A percentile compares a stretch with the other conserved stretches of the same genome.
Conservation (phyloP, 2,888 invertebrate genomes). For the Eupsilia transversa region DNA sequence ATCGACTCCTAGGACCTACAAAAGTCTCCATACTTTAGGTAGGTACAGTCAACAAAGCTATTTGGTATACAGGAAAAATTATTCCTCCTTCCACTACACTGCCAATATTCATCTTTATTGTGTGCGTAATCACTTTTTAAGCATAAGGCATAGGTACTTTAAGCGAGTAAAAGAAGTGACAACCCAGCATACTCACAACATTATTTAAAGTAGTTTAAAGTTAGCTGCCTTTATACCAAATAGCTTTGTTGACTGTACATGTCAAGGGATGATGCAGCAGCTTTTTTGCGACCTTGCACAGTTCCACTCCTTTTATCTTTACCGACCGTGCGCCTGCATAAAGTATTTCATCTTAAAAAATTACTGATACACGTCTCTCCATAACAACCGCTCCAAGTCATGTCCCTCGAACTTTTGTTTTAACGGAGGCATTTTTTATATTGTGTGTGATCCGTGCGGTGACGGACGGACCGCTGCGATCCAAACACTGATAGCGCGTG, state of each 20-base stretch:
- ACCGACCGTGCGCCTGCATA: too few species aligned
- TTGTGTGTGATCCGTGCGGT: constrained; percentile 63
- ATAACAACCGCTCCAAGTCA: neutral
- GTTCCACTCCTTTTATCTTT: neutral
- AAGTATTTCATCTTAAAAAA: neutral
- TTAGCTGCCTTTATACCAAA: too few species aligned
- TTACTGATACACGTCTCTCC: constrained; percentile 26
- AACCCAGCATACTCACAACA: too few species aligned
- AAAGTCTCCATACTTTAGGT: neutral
- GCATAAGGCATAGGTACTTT: too few species aligned
- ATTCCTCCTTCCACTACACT: too few species aligned
- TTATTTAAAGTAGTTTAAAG: too few species aligned
- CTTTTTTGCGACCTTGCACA: neutral
- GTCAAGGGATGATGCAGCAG: neutral
- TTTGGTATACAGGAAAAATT: too few species aligned
- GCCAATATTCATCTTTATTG: too few species aligned
- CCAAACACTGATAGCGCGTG: constrained; percentile 49
- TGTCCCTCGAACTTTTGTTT: constrained; percentile 49
- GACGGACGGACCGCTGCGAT: constrained; percentile 48
- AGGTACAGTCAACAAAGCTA: too few species aligned
- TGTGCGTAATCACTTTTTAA: too few species aligned
- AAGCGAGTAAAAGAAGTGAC: too few species aligned
- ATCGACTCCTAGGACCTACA: neutral
- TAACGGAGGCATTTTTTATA: constrained; percentile 59
- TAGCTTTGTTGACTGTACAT: too few species aligned